Conservation (phyloP, 2,113 vertebrate genomes). For the Panurus biarmicus region DNA sequence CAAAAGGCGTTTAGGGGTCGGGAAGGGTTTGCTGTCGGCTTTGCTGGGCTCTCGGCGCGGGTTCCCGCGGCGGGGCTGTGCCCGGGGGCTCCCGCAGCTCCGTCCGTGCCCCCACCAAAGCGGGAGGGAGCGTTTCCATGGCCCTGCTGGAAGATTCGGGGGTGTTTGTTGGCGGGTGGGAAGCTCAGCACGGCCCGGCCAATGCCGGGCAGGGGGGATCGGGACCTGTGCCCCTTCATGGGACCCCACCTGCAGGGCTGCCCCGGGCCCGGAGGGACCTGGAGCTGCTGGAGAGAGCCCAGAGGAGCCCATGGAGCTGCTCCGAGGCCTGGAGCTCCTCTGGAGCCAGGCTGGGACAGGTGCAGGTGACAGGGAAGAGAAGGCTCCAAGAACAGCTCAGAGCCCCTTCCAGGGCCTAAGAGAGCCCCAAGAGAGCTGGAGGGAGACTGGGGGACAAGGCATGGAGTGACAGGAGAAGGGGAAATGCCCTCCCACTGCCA, state of each 20-base stretch:
- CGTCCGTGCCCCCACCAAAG: rapidly evolving
- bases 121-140: not conserved
- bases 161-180: not conserved
- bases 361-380: not conserved
- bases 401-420: not conserved
- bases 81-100: not conserved
- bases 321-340: not conserved
- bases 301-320: not conserved
- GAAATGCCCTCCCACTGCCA: not conserved
- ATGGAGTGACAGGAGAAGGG: not conserved
- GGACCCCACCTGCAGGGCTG: not conserved
- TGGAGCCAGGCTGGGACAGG: not conserved
- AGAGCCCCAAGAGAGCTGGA: not conserved
- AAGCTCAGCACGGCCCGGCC: not conserved
- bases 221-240: not conserved
- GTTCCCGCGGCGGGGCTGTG: not conserved
- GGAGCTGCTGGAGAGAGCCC: not conserved
- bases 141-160: not conserved
- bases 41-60: rapidly evolving
- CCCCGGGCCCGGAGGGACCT: not conserved
- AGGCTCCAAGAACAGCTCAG: not conserved
- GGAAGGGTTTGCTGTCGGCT: not conserved
- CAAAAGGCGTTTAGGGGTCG: not conserved
- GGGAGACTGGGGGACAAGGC: not conserved
- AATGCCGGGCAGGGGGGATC: rapidly evolving